phyloP scores from a whole-genome alignment of 2,797 vertebrate species.

The Knipowitschia caucasica region DNA sequence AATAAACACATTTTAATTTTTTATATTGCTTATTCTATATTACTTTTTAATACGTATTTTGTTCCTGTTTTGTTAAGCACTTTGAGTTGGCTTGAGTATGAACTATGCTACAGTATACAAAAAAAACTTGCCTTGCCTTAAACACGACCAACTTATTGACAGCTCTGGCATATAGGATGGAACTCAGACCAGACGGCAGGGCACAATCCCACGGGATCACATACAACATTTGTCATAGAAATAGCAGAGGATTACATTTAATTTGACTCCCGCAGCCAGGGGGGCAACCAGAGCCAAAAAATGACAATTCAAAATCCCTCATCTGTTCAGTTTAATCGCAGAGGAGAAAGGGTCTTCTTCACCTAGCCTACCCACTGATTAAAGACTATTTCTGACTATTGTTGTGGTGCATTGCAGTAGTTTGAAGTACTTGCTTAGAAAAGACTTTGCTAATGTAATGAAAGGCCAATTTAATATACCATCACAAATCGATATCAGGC shows the following conservation, averaged over 20 bases:
- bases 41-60: too few species aligned
- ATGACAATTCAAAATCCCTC: slow-evolving; percentile 68
- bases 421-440: slow-evolving; percentile 24
- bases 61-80: too few species aligned
- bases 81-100: too few species aligned
- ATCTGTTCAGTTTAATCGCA: slow-evolving; percentile 60
- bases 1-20: too few species aligned
- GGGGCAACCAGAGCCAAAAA: slow-evolving; percentile 62
- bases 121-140: too few species aligned
- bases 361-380: slow-evolving; percentile 8
- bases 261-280: slow-evolving; percentile 63
- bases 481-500: slow-evolving; percentile 49
- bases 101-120: too few species aligned
- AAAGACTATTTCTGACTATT: slow-evolving; percentile 9
- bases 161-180: slow-evolving; percentile 60
- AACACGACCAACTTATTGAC: slow-evolving; percentile 59
- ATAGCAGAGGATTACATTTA: slow-evolving; percentile 69
- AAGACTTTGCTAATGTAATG: slow-evolving; percentile 61
- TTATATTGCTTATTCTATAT: too few species aligned
- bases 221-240: slow-evolving; percentile 72
- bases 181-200: slow-evolving; percentile 50
- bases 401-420: slow-evolving; percentile 49
- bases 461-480: slow-evolving; percentile 41
- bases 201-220: slow-evolving; percentile 61
- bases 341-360: slow-evolving; percentile 45